Conservation (phyloP, 2,888 invertebrate genomes). For the Parascotia fuliginaria region DNA sequence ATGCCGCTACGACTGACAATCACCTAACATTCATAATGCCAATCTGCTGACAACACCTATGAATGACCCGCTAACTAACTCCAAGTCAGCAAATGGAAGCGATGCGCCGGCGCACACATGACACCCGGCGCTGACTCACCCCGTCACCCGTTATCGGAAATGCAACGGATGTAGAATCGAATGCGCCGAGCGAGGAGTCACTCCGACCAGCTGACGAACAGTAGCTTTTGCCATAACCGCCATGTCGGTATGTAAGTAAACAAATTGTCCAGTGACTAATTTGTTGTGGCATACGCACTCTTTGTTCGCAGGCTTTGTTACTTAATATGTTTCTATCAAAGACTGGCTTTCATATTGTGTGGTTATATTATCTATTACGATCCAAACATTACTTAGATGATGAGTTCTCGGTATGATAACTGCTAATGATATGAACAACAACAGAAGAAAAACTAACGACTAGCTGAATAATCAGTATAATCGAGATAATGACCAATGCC, state of each 20-base stretch:
- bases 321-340: conserved; percentile 40
- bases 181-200: conserved; percentile 57
- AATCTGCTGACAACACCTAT: conserved; percentile 62
- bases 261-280: conserved; percentile 71
- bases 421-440: too few species aligned
- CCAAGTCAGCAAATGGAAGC: conserved; percentile 56
- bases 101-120: conserved; percentile 32
- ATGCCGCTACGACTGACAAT: conserved; percentile 59
- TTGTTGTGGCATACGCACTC: conserved; percentile 62
- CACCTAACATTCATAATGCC: conserved; percentile 57
- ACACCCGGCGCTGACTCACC: conserved; percentile 67
- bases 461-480: too few species aligned
- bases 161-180: conserved; percentile 74
- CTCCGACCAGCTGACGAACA: conserved; percentile 70
- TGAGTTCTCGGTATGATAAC: not conserved
- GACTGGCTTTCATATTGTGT: too few species aligned
- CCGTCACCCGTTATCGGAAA: conserved; percentile 80
- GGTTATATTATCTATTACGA: conserved; percentile 37
- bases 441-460: too few species aligned
- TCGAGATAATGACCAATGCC: too few species aligned
- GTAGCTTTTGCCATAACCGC: conserved; percentile 71
- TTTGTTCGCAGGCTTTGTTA: conserved; percentile 74
- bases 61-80: conserved; percentile 58
- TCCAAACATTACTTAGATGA: conserved; percentile 42
- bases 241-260: conserved; percentile 61